Evolutionary conservation across 2,888 invertebrate species (phyloP).

Genomic region (Syritta pipiens): DNA sequence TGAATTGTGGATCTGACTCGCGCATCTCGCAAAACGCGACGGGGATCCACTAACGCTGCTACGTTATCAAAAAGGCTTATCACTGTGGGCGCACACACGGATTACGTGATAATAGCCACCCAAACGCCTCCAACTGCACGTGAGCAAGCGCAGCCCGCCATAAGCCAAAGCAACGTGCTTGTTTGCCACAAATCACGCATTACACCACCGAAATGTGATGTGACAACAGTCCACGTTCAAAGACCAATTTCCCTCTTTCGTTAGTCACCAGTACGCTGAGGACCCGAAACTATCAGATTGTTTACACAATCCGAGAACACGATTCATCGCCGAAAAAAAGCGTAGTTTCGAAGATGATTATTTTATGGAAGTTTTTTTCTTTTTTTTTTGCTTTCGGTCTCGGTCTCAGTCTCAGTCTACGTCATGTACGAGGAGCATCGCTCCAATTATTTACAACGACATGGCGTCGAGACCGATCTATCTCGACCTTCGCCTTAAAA

Average conservation of each 20-base stretch:
- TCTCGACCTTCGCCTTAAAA: conserved; percentile 25
- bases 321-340: conserved; percentile 5
- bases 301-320: conserved; percentile 10
- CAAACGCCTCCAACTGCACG: conserved; percentile 2
- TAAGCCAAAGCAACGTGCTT: background rate
- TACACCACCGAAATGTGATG: background rate
- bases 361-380: too few species aligned
- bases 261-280: background rate
- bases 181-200: background rate
- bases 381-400: background rate
- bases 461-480: conserved; percentile 1
- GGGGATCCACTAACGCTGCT: too few species aligned
- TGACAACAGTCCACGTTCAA: background rate
- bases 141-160: background rate
- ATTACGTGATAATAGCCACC: background rate
- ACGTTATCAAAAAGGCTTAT: too few species aligned
- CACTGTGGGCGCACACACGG: background rate
- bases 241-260: too few species aligned
- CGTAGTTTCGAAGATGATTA: conserved; percentile 14
- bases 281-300: conserved; percentile 3
- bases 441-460: conserved; percentile 35
- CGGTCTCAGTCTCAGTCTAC: background rate
- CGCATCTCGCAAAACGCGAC: too few species aligned
- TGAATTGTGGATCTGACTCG: too few species aligned
- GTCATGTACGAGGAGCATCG: conserved; percentile 37